A percentile compares a stretch with the other conserved stretches of the same genome.
Evolutionary conservation across 2,888 invertebrate genomes (phyloP).

Genomic region (Lasioglossum lativentre): DNA sequence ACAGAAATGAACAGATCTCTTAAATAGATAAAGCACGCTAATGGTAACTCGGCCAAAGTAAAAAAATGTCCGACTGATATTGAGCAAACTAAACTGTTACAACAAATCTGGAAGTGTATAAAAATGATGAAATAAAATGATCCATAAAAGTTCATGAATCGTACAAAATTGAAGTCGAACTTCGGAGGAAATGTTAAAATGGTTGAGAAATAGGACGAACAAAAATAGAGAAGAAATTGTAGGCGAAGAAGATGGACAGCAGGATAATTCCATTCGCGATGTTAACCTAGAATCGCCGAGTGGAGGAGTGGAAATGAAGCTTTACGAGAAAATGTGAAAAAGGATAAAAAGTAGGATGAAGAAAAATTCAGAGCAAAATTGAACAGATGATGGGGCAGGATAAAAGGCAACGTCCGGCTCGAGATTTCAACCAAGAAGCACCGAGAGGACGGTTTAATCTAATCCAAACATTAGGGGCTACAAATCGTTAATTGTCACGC

Average conservation of each 20-base stretch:
- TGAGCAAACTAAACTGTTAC: not conserved
- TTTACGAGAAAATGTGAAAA: not conserved
- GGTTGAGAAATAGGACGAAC: not conserved
- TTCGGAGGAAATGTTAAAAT: not conserved
- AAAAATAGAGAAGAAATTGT: slow-evolving; percentile 1
- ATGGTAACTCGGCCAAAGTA: not conserved
- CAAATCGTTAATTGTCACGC: slow-evolving; percentile 83
- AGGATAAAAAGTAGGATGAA: not conserved
- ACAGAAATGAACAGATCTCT: slow-evolving; percentile 5
- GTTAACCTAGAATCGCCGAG: slow-evolving; percentile 36
- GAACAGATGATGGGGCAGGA: not conserved
- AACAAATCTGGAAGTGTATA: not conserved
- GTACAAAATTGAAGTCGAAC: not conserved
- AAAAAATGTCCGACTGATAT: not conserved
- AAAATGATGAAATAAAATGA: too few species aligned
- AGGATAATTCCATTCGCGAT: too few species aligned
- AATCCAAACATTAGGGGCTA: slow-evolving; percentile 79
- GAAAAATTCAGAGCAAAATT: not conserved
- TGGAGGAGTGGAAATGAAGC: not conserved
- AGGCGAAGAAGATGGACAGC: not conserved
- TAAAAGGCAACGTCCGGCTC: not conserved
- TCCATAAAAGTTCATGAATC: not conserved
- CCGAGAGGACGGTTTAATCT: slow-evolving; percentile 63
- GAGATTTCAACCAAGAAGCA: slow-evolving; percentile 39
- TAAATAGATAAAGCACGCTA: not conserved